Conservation (phyloP, 2,113 vertebrate species). For the Lampris incognitus region DNA sequence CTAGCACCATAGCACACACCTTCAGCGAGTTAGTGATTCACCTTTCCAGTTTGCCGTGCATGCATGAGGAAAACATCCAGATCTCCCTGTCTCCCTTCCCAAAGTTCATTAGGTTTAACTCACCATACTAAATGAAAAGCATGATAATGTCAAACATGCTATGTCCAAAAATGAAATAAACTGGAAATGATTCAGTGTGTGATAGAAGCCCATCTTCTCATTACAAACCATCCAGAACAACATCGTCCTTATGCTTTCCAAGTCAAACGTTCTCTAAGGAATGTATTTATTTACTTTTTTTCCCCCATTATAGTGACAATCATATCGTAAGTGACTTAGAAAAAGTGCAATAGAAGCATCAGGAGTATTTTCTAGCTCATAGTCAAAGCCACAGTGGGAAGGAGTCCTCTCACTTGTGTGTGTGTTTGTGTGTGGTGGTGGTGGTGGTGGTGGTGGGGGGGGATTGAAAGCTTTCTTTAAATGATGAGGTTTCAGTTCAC, state of each 20-base stretch:
- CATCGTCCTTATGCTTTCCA: neutral
- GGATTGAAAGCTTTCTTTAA: neutral
- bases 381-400: too few species aligned
- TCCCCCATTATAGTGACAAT: too few species aligned
- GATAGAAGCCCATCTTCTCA: too few species aligned
- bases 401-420: too few species aligned
- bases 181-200: too few species aligned
- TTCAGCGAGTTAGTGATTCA: neutral
- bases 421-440: neutral
- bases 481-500: neutral
- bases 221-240: neutral
- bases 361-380: too few species aligned
- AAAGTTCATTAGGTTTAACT: constrained; percentile 7
- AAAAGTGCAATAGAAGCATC: too few species aligned
- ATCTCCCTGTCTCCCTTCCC: constrained; percentile 5
- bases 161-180: neutral
- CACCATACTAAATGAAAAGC: neutral
- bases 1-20: neutral
- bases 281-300: too few species aligned
- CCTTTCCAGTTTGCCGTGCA: constrained; percentile 9
- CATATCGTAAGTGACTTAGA: too few species aligned
- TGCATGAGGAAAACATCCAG: constrained; percentile 2
- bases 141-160: neutral
- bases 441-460: neutral
- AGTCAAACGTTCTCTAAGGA: neutral